Conservation (phyloP, 2,797 vertebrate species). For the Ctenochaetus hawaiiensis region DNA sequence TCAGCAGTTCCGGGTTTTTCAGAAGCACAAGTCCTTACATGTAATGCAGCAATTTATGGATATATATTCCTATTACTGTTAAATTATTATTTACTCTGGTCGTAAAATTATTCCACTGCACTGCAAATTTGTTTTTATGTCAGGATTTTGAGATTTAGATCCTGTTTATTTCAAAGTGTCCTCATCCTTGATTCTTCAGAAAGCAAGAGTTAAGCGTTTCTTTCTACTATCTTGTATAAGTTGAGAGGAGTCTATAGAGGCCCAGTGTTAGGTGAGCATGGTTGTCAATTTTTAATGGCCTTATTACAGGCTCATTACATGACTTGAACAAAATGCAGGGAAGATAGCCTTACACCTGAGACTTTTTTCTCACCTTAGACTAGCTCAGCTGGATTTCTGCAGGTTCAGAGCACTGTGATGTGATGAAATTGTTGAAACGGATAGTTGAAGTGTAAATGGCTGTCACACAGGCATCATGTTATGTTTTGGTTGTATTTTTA, state of each 20-base stretch:
- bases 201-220: conserved; percentile 3
- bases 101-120: no score
- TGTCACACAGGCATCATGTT: not conserved
- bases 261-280: conserved; percentile 63
- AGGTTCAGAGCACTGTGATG: not conserved
- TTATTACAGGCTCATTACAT: conserved; percentile 87
- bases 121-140: not conserved
- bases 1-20: no score
- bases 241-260: conserved; percentile 20
- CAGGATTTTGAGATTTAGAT: not conserved
- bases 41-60: no score
- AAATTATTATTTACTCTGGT: no score
- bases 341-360: conserved; percentile 71
- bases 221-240: conserved; percentile 18
- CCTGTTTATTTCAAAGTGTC: not conserved
- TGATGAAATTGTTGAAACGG: not conserved
- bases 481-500: not conserved
- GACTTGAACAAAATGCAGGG: conserved; percentile 72
- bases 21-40: no score
- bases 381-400: conserved; percentile 3
- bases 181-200: not conserved
- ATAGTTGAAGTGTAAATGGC: not conserved
- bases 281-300: conserved; percentile 81
- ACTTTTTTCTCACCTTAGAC: conserved; percentile 16
- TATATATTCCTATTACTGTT: no score